Evolutionary conservation across 2,888 invertebrate species (phyloP).

Genomic region (Stramonita haemastoma): DNA sequence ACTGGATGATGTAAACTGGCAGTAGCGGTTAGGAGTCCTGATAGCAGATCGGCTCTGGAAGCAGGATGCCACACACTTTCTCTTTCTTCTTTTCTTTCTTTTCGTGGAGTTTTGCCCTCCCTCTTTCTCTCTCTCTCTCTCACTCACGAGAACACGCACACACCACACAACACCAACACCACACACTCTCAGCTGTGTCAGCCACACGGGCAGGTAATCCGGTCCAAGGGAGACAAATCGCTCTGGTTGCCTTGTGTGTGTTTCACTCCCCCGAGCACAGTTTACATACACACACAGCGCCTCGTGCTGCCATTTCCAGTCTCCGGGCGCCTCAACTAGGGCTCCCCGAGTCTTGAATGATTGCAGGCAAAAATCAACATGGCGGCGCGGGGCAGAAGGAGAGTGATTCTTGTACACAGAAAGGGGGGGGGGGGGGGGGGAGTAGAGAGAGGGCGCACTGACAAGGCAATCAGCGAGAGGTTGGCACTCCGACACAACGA

Average conservation of each 20-base stretch:
- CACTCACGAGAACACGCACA: not conserved
- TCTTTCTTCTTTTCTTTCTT: not conserved
- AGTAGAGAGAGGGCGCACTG: constrained; percentile 7
- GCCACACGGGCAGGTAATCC: constrained; percentile 28
- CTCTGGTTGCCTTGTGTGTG: constrained; percentile 13
- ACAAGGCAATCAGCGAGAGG: constrained; percentile 39
- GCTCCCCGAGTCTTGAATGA: constrained; percentile 37
- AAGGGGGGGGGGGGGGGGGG: not conserved
- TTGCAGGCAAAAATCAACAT: constrained; percentile 43
- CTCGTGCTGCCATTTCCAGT: constrained; percentile 35
- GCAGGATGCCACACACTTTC: constrained; percentile 4
- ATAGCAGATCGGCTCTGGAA: not conserved
- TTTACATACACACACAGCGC: constrained; percentile 32
- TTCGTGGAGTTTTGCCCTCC: not conserved
- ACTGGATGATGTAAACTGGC: constrained; percentile 10
- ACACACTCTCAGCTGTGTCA: constrained; percentile 21
- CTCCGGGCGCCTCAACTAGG: constrained; percentile 21
- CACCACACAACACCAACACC: not conserved
- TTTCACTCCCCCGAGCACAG: constrained; percentile 22
- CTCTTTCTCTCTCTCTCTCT: not conserved
- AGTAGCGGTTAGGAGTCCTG: not conserved
- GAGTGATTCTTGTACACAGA: constrained; percentile 35
- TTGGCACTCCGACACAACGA: constrained; percentile 26
- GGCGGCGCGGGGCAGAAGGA: constrained; percentile 31
- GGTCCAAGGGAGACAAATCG: constrained; percentile 28